Conservation (phyloP, 2,797 vertebrate species). For the Lagorchestes hirsutus region DNA sequence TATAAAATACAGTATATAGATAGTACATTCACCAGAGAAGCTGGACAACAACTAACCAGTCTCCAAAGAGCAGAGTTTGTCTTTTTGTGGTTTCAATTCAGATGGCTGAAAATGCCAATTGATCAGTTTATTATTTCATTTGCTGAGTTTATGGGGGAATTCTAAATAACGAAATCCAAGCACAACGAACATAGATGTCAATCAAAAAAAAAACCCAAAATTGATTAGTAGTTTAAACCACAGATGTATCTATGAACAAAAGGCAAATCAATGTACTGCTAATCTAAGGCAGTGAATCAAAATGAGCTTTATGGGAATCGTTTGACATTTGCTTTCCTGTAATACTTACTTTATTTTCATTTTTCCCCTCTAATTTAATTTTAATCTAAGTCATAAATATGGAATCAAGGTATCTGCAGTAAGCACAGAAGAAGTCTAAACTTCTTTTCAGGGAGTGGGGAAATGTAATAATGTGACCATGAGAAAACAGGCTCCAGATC, state of each 20-base stretch:
- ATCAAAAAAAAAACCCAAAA: not conserved
- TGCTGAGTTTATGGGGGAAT: conserved; percentile 37
- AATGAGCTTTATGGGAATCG: not conserved
- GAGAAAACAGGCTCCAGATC: not conserved
- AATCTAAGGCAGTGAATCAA: not conserved
- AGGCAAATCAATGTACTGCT: not conserved
- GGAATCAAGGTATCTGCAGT: not conserved
- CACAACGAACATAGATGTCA: not conserved
- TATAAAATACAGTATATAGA: conserved; percentile 11
- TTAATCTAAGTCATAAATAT: conserved; percentile 13
- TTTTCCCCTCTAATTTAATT: not conserved
- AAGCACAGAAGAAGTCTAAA: not conserved
- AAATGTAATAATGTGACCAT: not conserved
- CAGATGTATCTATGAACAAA: conserved; percentile 42
- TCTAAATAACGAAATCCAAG: conserved; percentile 44
- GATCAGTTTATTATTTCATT: conserved; percentile 15
- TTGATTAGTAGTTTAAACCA: not conserved
- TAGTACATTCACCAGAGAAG: conserved; percentile 23
- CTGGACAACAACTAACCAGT: not conserved
- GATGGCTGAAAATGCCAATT: conserved; percentile 30
- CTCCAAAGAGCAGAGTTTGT: not conserved
- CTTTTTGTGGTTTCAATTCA: conserved; percentile 54
- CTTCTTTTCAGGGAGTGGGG: not conserved
- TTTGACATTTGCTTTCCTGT: conserved; percentile 7
- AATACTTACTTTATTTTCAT: not conserved